Evolutionary conservation across 2,888 invertebrate genomes (phyloP).

Genomic region (Scotopteryx bipunctaria): DNA sequence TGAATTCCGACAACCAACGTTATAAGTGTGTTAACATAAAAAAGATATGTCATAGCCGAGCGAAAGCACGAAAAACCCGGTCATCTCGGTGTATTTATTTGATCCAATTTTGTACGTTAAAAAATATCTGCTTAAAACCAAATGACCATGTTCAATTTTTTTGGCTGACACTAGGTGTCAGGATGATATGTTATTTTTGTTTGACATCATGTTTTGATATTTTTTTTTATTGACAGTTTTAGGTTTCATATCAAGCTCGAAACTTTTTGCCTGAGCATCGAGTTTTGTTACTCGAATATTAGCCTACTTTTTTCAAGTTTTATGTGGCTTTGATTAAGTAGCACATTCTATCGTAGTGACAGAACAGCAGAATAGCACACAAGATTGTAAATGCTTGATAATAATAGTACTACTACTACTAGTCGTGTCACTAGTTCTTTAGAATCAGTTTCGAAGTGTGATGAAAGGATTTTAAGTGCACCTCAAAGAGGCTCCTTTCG

Average conservation of each 20-base stretch:
- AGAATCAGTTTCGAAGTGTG: no score
- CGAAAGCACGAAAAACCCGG: conserved; percentile 35
- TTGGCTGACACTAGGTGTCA: conserved; percentile 29
- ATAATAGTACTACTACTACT: no score
- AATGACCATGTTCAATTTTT: conserved; percentile 44
- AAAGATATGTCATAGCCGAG: conserved; percentile 58
- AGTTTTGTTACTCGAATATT: background rate
- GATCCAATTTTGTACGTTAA: conserved; percentile 35
- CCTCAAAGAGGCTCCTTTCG: no score
- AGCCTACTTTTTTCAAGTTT: no score
- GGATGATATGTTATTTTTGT: conserved; percentile 23
- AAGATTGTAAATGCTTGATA: no score
- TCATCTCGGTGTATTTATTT: conserved; percentile 57
- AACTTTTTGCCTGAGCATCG: conserved; percentile 25
- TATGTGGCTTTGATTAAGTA: no score
- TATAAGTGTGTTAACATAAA: conserved; percentile 50
- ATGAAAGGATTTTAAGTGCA: no score
- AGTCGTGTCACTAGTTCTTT: no score
- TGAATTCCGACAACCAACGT: conserved; percentile 55
- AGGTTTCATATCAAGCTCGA: conserved; percentile 22
- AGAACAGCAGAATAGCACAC: no score
- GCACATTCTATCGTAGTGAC: no score
- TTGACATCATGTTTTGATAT: conserved; percentile 25
- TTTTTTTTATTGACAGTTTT: conserved; percentile 35
- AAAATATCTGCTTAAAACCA: conserved; percentile 36